Evolutionary conservation across 2,888 invertebrate genomes (phyloP), one percentile per base, ranked within the genome.

Genomic region (Zhuqinia jingwanae): DNA sequence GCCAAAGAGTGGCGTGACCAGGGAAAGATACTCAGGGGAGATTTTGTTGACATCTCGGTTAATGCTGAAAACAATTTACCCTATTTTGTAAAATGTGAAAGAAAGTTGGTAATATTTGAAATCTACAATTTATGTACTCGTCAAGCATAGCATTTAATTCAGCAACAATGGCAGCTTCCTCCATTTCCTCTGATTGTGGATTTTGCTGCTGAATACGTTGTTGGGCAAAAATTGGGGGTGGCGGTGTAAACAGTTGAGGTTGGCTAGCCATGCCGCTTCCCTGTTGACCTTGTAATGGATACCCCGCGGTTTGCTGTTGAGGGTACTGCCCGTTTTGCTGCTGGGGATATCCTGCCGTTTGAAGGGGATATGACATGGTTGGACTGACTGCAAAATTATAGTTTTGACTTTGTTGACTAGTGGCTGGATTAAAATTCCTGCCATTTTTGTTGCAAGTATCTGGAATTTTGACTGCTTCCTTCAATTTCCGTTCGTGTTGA

Each of bases 141-240:
- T 78, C 78, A 30, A 78, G 78, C 78, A 78, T 78, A 0, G 47
- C 17, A 50, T 78, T 78, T 0, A 78, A 13, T 8, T 78, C 78
- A 10, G 63, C 20, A 30, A 47, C 15, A n/a, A 47, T 30, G 6
- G 58, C 42, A 8, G 47, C 47, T 65, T 78, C 78, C 11, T 78
- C 78, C 2, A 10, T 65, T n/a, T 78, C 78, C 5, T 78, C 65
- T 11, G 63, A 63, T 63, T n/a, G n/a, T n/a, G 11, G n/a, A 30
- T 5, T n/a, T 63, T 63, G 63, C 2, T n/a, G n/a, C 30, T 15
- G 36, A 20, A 56, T 25, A 22, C 27, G 13, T 25, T 25, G 13
- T 25, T 56, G 17, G 56, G 11, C 20, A 56, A 36, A n/a, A n/a
- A n/a, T n/a, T n/a, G 36, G 30, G 15, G 63, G 17, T 17, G 36